These are phyloP conservation scores for Formica selysi DNA, from an alignment of 1,140 invertebrate genomes.

Conservation along the genomic window DNA sequence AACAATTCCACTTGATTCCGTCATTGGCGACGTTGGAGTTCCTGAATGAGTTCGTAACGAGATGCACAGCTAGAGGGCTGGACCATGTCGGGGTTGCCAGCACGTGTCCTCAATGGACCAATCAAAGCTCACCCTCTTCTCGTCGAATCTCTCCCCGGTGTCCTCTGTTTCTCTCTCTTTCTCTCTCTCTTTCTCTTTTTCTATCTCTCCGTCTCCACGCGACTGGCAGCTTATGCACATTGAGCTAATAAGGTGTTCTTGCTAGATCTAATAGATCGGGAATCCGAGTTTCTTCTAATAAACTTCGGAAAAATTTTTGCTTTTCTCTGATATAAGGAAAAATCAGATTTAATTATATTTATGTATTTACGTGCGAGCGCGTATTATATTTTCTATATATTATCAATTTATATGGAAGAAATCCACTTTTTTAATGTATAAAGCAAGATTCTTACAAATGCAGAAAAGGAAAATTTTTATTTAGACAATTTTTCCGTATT, in stretches of 20 bases:
- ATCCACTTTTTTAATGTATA: no score
- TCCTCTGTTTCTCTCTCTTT: conserved; percentile 45
- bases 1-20: conserved; percentile 85
- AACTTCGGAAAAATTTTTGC: background rate
- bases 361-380: no score
- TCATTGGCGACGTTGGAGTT: conserved; percentile 77
- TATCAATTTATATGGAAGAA: no score
- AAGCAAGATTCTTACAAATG: no score
- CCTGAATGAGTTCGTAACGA: conserved; percentile 85
- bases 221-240: conserved; percentile 65
- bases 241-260: conserved; percentile 73
- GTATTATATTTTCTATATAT: no score
- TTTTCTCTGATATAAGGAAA: background rate
- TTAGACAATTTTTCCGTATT: background rate
- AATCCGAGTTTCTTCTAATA: background rate
- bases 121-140: conserved; percentile 83
- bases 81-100: conserved; percentile 76
- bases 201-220: conserved; percentile 27
- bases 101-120: conserved; percentile 86
- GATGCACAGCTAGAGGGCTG: conserved; percentile 83
- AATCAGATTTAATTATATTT: no score
- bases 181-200: conserved; percentile 56
- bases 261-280: conserved; percentile 42
- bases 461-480: background rate
- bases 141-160: conserved; percentile 63